These are phyloP conservation scores for Morone saxatilis DNA, from an alignment of 2,113 vertebrate species.

Conservation along the genomic window DNA sequence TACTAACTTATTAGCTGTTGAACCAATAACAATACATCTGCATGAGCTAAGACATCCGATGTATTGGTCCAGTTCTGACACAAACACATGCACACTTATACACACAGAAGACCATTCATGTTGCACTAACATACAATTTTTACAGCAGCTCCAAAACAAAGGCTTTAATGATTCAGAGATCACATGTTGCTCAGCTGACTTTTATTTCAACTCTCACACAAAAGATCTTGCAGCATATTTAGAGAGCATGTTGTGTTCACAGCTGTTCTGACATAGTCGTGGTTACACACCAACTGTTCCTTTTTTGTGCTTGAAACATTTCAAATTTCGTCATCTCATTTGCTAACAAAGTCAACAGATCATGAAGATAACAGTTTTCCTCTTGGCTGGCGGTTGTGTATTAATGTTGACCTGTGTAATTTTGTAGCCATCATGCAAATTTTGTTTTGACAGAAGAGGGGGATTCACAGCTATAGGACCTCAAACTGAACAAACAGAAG, in stretches of 20 bases:
- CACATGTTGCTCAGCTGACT: slow-evolving; percentile 21
- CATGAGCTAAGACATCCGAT: neutral
- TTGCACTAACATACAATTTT: slow-evolving; percentile 12
- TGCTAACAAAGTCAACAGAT: slow-evolving; percentile 58
- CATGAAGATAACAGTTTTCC: slow-evolving; percentile 22
- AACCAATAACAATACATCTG: neutral
- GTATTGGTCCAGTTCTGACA: neutral
- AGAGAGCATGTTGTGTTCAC: slow-evolving; percentile 16
- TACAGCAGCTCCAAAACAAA: slow-evolving; percentile 39
- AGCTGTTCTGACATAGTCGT: slow-evolving; percentile 32
- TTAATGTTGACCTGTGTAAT: slow-evolving; percentile 29
- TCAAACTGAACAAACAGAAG: slow-evolving; percentile 16
- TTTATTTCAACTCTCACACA: slow-evolving; percentile 49
- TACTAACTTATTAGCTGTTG: neutral
- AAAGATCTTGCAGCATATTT: slow-evolving; percentile 32
- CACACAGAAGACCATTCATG: neutral
- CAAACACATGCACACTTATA: slow-evolving; percentile 14
- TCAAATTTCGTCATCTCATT: slow-evolving; percentile 27
- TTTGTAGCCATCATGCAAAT: slow-evolving; percentile 52
- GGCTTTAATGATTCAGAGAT: slow-evolving; percentile 30
- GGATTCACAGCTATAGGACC: neutral
- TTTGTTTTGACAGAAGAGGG: slow-evolving; percentile 6
- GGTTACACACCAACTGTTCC: slow-evolving; percentile 61
- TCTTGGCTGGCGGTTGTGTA: slow-evolving; percentile 6
- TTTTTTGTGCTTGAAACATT: slow-evolving; percentile 12